Conservation (phyloP, 2,797 vertebrate genomes). For the Sebastiscus tertius region DNA sequence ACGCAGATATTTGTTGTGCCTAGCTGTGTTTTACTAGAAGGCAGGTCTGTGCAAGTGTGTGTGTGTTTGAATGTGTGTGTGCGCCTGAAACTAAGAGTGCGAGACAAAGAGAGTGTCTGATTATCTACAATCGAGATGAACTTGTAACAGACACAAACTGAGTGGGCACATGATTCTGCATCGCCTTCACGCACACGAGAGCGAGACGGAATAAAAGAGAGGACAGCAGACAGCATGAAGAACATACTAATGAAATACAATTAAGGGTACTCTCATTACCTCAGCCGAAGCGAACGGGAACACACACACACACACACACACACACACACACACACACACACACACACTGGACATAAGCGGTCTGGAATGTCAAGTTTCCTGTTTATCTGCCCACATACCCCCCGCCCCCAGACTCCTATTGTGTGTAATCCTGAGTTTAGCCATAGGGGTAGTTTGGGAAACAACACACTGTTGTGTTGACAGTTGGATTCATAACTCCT, state of each 20-base stretch:
- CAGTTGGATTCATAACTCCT: slow-evolving; percentile 22
- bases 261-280: slow-evolving; percentile 30
- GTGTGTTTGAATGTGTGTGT: background rate
- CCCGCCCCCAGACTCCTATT: slow-evolving; percentile 21
- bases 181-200: background rate
- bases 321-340: background rate
- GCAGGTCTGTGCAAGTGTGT: slow-evolving; percentile 41
- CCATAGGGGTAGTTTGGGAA: background rate
- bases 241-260: slow-evolving; percentile 50
- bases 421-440: slow-evolving; percentile 29
- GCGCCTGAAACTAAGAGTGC: background rate
- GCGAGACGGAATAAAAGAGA: slow-evolving; percentile 9
- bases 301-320: background rate
- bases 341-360: slow-evolving; percentile 4
- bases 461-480: slow-evolving; percentile 21
- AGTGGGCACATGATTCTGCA: slow-evolving; percentile 15
- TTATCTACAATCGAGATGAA: slow-evolving; percentile 42
- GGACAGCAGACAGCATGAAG: background rate
- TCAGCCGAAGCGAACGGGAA: background rate
- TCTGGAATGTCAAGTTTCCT: slow-evolving; percentile 72
- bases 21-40: slow-evolving; percentile 24
- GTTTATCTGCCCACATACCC: slow-evolving; percentile 62
- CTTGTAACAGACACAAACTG: slow-evolving; percentile 17
- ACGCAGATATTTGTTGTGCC: slow-evolving; percentile 26
- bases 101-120: background rate